Evolutionary conservation across 2,113 vertebrate genomes (phyloP).

Genomic region (Osmerus eperlanus): DNA sequence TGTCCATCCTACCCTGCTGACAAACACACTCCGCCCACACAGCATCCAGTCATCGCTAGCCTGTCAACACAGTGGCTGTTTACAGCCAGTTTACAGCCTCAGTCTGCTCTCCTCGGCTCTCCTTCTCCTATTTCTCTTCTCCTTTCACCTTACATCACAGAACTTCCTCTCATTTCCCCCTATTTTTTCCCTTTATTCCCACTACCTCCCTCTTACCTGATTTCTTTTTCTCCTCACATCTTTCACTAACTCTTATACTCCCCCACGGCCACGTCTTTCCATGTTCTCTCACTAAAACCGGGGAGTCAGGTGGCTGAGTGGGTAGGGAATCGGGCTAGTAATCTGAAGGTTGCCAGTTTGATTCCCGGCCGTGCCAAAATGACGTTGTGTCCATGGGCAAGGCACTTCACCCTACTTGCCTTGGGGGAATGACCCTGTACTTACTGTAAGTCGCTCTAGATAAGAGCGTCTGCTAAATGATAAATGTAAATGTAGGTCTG

Average conservation of each 20-base stretch:
- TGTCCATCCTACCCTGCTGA: background rate
- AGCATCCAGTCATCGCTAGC: no score
- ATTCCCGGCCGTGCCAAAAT: no score
- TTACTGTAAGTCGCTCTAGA: no score
- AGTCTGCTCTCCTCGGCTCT: background rate
- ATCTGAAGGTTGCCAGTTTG: no score
- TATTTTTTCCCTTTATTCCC: background rate
- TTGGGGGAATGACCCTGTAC: no score
- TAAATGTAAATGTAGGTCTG: background rate
- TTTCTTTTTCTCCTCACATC: background rate
- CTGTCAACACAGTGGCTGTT: background rate
- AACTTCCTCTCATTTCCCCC: background rate
- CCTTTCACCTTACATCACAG: background rate
- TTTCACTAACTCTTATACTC: background rate
- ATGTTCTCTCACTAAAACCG: background rate
- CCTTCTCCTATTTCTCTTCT: background rate
- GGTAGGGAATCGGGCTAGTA: no score
- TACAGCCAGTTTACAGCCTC: background rate
- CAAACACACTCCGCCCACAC: background rate
- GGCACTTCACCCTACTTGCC: no score
- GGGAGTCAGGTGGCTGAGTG: no score
- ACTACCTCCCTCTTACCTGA: background rate
- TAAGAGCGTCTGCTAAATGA: no score
- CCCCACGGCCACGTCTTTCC: background rate
- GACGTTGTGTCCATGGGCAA: no score